Base-by-base conservation (phyloP, 2,113 vertebrate species). In the Malurus melanocephalus region DNA sequence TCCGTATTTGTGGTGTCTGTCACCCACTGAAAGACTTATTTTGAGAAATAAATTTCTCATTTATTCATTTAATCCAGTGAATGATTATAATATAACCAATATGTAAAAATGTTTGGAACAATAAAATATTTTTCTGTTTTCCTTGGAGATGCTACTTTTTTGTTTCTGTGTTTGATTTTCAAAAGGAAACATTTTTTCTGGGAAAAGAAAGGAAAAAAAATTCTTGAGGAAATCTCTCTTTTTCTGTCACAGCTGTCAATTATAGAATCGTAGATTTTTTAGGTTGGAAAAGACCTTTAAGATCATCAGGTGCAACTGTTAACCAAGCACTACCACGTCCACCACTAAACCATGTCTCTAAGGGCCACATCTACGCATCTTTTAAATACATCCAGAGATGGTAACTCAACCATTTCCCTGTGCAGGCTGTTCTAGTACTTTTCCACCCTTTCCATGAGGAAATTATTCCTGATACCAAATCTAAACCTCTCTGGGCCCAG, bases 301-400 rank as follows among this genome's bases (percentile, higher is more conserved):
- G n/a, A 30, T 33, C 38, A n/a, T 3, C 0, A 1, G 30, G 20
- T 57, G 13, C 19, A 82, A 7, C 19, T 32, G 7, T 18, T 45
- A 51, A 45, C 11, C 19, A 0, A 0, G 16, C 16, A 26, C 9
- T 51, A 5, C 27, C 13, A 51, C 45, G 32, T 52, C 14, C 4
- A 40, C 16, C 16, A n/a, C 23, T 38, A n/a, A 28, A 64, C 43
- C 11, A 40, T 11, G 13, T 40, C 28, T 38, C 17, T 40, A 24
- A 45, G 11, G 24, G 23, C 51, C 7, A 38, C 27, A 51, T 43
- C 43, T 45, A 11, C n/a, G 2, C 6, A 8, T 40, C 32, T 57
- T 71, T 77, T 45, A 64, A 76, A 52, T 46, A 40, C 28, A n/a
- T 40, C 19, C n/a, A 59, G 32, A 22, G 14, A 32, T 16, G 17